phyloP scores from a whole-genome alignment of 2,888 invertebrate species.

The Sclerodermus sp. region DNA sequence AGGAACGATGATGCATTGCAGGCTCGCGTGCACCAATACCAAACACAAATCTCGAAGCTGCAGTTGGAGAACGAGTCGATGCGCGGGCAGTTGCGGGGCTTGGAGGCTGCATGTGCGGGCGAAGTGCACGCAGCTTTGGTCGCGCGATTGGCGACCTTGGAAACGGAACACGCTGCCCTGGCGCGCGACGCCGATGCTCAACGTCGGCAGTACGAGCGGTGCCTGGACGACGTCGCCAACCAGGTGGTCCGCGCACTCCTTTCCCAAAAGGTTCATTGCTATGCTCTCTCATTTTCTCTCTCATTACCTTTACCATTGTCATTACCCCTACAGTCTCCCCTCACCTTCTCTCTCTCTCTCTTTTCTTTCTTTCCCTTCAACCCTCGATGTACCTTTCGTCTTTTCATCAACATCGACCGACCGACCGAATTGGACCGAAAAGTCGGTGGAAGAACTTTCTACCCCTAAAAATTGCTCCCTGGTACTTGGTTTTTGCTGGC shows the following conservation, averaged over 20 bases:
- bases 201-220: conserved; percentile 74
- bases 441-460: too few species aligned
- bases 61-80: conserved; percentile 72
- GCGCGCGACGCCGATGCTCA: conserved; percentile 69
- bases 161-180: conserved; percentile 66
- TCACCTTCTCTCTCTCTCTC: neutral
- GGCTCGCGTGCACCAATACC: conserved; percentile 75
- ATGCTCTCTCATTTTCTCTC: conserved; percentile 19
- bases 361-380: too few species aligned
- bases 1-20: conserved; percentile 20
- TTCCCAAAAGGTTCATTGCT: conserved; percentile 73
- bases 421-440: too few species aligned
- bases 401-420: too few species aligned
- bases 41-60: conserved; percentile 68
- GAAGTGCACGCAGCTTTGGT: conserved; percentile 59
- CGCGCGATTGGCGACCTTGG: conserved; percentile 62
- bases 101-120: conserved; percentile 52
- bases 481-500: too few species aligned
- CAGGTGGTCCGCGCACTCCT: conserved; percentile 81
- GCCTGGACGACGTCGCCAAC: conserved; percentile 81
- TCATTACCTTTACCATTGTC: conserved; percentile 22
- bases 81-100: conserved; percentile 54
- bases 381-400: too few species aligned
- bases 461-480: too few species aligned
- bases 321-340: neutral